These are phyloP conservation scores for Carduelis carduelis DNA, from an alignment of 2,797 vertebrate species.

Conservation along the genomic window DNA sequence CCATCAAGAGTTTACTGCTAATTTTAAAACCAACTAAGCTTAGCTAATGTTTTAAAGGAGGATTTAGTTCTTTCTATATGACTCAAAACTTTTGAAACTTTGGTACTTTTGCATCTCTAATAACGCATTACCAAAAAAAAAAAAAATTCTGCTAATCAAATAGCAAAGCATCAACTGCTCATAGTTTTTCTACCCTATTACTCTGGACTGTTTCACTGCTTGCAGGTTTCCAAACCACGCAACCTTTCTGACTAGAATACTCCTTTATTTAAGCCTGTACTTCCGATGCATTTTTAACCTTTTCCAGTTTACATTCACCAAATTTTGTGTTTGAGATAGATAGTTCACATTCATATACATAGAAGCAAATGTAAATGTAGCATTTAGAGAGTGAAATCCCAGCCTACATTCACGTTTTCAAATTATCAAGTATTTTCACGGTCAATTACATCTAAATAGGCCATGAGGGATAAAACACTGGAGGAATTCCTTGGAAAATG, in stretches of 20 bases:
- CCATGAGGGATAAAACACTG: background rate
- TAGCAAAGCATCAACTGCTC: background rate
- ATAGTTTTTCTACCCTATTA: background rate
- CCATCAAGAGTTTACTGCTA: background rate
- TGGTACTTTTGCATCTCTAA: background rate
- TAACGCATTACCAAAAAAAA: background rate
- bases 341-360: background rate
- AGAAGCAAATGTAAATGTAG: background rate
- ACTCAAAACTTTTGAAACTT: background rate
- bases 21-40: constrained; percentile 9
- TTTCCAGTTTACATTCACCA: background rate
- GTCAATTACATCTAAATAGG: background rate
- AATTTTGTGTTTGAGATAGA: background rate
- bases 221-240: background rate
- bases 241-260: background rate
- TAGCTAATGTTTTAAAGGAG: background rate
- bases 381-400: background rate
- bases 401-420: background rate
- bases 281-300: background rate
- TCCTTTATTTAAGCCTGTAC: background rate
- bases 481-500: background rate
- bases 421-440: background rate
- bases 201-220: background rate
- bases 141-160: background rate
- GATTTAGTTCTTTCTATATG: background rate